These are phyloP conservation scores for Mixornis gularis DNA, from an alignment of 2,113 vertebrate genomes.

Conservation along the genomic window DNA sequence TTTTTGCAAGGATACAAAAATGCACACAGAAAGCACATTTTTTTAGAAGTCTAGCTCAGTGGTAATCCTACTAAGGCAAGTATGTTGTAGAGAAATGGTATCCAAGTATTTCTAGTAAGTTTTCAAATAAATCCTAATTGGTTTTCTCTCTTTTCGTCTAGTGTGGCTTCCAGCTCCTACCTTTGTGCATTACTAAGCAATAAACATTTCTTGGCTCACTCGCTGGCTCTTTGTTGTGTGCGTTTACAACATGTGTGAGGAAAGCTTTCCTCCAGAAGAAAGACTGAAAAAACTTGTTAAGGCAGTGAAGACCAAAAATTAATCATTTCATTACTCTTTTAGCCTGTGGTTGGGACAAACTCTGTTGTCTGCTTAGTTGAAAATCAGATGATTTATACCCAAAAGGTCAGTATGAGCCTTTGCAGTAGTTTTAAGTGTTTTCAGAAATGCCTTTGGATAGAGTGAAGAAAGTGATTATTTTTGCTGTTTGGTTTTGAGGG, in stretches of 20 bases:
- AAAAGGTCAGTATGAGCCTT: background rate
- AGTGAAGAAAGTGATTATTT: background rate
- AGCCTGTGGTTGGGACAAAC: background rate
- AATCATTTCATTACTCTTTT: background rate
- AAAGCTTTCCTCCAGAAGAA: background rate
- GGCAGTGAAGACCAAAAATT: background rate
- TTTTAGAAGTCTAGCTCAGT: background rate
- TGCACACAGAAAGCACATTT: background rate
- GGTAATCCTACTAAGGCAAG: background rate
- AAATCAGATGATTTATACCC: background rate
- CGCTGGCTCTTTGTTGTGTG: background rate
- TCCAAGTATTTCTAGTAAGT: background rate
- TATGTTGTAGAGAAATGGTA: background rate
- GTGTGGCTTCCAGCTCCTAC: background rate
- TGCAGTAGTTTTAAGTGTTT: background rate
- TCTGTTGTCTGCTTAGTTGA: background rate
- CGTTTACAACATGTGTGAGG: background rate
- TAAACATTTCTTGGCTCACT: conserved; percentile 22
- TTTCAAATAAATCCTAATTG: background rate
- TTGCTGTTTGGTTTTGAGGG: background rate
- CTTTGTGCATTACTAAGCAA: background rate
- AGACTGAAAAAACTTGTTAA: background rate
- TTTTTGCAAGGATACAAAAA: background rate
- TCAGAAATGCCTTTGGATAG: background rate
- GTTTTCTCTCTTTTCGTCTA: background rate